Evolutionary conservation across 2,888 invertebrate species (phyloP), one percentile per base, ranked within the genome.

Genomic region (Mimumesa dahlbomi): DNA sequence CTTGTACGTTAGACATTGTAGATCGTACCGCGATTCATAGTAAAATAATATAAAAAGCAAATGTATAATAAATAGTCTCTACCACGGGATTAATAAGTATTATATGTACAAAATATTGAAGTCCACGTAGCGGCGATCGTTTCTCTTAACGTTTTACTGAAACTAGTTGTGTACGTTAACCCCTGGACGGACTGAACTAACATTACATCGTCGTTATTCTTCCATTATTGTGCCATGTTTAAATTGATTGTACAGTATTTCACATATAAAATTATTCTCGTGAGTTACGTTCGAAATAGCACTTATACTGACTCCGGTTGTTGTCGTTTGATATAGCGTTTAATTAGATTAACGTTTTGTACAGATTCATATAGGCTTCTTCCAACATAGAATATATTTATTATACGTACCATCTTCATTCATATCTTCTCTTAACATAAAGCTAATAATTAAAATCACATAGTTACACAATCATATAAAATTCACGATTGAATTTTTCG

Each of bases 151-250:
- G n/a, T 40, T 45, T 65, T 57, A 65, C 29, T 31, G 62, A 73
- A 75, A 38, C 65, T 76, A 76, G 56, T n/a, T 61, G 53, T 42
- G 54, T 57, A 66, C 61, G 52, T 74, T 71, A 71, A 74, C 66
- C 48, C 50, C 73, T 83, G 83, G 83, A 83, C 83, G 83, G 82
- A 83, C 76, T 76, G 64, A 72, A 54, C 62, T 75, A 81, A 77
- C 67, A 57, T 81, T 62, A 46, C 18, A 25, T 18, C 36, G 22
- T 48, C 42, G 19, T 70, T 56, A 56, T 53, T 7, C 13, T 42
- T 61, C 29, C 11, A 59, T 71, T 50, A 46, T 61, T 76, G 62
- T 71, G 59, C 64, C 71, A 70, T 54, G 72, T 66, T 78, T 56
- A 73, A 70, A 70, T 67, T 68, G 58, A 75, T 64, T 59, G 58